Evolutionary conservation across 2,888 invertebrate genomes (phyloP).

Genomic region (Chymomyza fuscimana): DNA sequence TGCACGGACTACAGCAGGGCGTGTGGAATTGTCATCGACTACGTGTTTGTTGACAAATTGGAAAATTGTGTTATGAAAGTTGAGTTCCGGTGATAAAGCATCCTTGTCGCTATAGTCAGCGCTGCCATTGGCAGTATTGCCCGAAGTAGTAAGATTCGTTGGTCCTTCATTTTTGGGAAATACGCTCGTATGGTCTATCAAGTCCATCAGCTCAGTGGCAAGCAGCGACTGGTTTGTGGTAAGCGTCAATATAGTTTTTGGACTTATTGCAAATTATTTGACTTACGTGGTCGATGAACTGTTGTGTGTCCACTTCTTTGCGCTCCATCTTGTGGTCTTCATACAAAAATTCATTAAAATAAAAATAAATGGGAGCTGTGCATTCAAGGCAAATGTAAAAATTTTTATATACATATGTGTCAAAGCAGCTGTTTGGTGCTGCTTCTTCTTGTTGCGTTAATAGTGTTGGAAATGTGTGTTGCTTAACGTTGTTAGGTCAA

Average conservation of each 20-base stretch:
- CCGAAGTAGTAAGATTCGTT: slow-evolving; percentile 53
- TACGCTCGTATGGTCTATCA: slow-evolving; percentile 67
- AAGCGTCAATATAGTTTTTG: too few species aligned
- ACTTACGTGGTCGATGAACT: slow-evolving; percentile 79
- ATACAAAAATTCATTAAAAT: slow-evolving; percentile 48
- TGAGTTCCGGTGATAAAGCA: slow-evolving; percentile 65
- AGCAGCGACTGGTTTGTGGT: slow-evolving; percentile 67
- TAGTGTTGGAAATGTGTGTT: neutral
- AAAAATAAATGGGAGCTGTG: slow-evolving; percentile 14
- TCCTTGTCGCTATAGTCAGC: slow-evolving; percentile 40
- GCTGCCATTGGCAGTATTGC: slow-evolving; percentile 15
- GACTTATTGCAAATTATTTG: fast-evolving
- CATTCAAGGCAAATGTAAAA: neutral
- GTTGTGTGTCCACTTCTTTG: slow-evolving; percentile 65
- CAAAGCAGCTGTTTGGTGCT: slow-evolving; percentile 3
- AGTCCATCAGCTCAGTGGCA: slow-evolving; percentile 76
- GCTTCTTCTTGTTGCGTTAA: neutral
- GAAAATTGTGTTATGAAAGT: slow-evolving; percentile 72
- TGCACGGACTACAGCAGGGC: slow-evolving; percentile 19
- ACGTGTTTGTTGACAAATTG: slow-evolving; percentile 69
- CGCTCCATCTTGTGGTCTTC: slow-evolving; percentile 58
- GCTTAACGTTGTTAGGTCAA: neutral
- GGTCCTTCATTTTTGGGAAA: slow-evolving; percentile 55
- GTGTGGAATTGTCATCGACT: slow-evolving; percentile 20
- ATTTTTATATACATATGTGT: neutral